These are phyloP conservation scores for Acheta domesticus DNA, from an alignment of 2,888 invertebrate species.

Conservation along the genomic window DNA sequence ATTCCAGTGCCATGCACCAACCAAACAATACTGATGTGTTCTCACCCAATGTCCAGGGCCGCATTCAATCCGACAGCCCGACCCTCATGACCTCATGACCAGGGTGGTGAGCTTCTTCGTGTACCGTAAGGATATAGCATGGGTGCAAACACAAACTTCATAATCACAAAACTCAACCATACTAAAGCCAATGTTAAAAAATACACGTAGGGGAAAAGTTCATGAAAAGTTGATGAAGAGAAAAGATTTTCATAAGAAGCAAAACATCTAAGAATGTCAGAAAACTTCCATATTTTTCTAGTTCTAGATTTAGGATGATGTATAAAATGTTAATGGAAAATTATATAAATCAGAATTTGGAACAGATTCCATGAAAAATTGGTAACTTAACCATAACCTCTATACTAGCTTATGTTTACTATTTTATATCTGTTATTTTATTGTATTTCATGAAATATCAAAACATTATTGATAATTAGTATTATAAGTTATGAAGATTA, in stretches of 20 bases:
- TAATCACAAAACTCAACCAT: conserved; percentile 18
- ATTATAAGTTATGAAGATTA: too few species aligned
- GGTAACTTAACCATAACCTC: too few species aligned
- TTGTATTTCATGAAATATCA: too few species aligned
- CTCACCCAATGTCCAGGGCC: conserved; percentile 20
- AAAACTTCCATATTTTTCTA: neutral
- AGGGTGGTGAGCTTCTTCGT: neutral
- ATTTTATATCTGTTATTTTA: too few species aligned
- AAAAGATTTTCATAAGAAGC: conserved; percentile 27
- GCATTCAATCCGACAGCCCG: conserved; percentile 11
- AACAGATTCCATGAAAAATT: too few species aligned
- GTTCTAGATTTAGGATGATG: too few species aligned
- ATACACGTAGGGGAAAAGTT: too few species aligned
- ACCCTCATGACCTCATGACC: neutral
- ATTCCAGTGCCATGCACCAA: conserved; percentile 20
- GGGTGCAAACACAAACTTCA: conserved; percentile 8
- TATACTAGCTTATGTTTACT: too few species aligned
- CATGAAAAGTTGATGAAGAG: conserved; percentile 22
- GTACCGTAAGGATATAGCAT: neutral
- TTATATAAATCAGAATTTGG: too few species aligned
- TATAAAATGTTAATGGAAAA: too few species aligned
- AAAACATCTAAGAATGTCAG: conserved; percentile 27
- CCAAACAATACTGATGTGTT: conserved; percentile 21
- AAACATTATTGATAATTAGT: too few species aligned
- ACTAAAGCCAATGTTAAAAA: neutral